Evolutionary conservation across 1,140 invertebrate genomes (phyloP).

Genomic region (Anastrepha ludens): DNA sequence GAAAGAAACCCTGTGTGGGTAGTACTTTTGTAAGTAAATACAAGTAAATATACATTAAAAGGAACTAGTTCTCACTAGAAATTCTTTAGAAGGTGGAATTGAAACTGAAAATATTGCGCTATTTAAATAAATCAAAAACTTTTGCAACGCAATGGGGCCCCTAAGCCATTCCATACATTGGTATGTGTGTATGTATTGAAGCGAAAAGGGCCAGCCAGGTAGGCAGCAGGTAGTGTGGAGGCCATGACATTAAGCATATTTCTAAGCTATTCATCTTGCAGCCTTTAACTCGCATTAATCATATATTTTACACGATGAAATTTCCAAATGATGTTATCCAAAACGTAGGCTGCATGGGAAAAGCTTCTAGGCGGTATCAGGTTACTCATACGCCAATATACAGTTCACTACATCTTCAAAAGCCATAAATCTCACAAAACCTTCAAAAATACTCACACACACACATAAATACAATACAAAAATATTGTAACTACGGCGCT

Average conservation of each 20-base stretch:
- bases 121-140: background rate
- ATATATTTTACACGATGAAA: slow-evolving; percentile 13
- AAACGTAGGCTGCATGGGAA: background rate
- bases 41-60: background rate
- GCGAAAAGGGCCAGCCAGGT: background rate
- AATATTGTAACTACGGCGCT: background rate
- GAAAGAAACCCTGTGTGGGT: too few species aligned
- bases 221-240: background rate
- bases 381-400: slow-evolving; percentile 23
- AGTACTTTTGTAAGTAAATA: too few species aligned
- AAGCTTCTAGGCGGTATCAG: slow-evolving; percentile 10
- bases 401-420: background rate
- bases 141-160: background rate
- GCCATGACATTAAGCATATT: slow-evolving; percentile 42
- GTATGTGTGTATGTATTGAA: background rate
- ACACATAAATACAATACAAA: background rate
- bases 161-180: background rate
- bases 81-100: slow-evolving; percentile 19
- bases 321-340: slow-evolving; percentile 21
- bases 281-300: slow-evolving; percentile 33
- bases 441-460: background rate
- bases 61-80: background rate
- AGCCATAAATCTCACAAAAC: slow-evolving; percentile 29
- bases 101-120: background rate
- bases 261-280: slow-evolving; percentile 23